Percentiles rank a stretch among this genome's conserved stretches.
Conservation (phyloP, 2,113 vertebrate species). For the Cettia cetti region DNA sequence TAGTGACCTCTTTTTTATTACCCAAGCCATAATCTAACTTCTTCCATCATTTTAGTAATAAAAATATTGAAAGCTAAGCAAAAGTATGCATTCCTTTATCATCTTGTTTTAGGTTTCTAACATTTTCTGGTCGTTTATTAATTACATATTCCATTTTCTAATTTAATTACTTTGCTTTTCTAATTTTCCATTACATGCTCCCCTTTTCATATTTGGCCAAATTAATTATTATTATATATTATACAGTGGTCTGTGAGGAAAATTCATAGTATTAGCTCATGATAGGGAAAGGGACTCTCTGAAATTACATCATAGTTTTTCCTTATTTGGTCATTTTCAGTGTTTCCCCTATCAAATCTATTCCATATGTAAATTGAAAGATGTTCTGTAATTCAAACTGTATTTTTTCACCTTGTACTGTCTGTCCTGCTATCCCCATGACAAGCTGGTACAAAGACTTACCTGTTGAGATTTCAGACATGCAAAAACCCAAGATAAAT, state of each 20-base stretch:
- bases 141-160: neutral
- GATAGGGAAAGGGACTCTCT: neutral
- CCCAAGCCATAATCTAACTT: neutral
- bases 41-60: neutral
- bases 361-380: neutral
- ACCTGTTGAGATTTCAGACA: neutral
- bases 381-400: neutral
- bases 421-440: neutral
- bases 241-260: neutral
- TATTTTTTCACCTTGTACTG: neutral
- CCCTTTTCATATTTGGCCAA: neutral
- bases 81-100: neutral
- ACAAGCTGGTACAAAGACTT: neutral
- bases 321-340: neutral
- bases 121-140: slow-evolving; percentile 22
- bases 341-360: neutral
- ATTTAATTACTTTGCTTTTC: slow-evolving; percentile 36
- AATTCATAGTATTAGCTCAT: neutral
- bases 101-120: neutral
- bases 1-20: neutral
- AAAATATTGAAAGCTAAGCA: neutral
- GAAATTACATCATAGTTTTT: neutral
- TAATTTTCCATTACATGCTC: neutral
- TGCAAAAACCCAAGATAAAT: neutral
- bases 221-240: neutral